Evolutionary conservation across 2,113 vertebrate genomes (phyloP).

Genomic region (Guaruba guarouba): DNA sequence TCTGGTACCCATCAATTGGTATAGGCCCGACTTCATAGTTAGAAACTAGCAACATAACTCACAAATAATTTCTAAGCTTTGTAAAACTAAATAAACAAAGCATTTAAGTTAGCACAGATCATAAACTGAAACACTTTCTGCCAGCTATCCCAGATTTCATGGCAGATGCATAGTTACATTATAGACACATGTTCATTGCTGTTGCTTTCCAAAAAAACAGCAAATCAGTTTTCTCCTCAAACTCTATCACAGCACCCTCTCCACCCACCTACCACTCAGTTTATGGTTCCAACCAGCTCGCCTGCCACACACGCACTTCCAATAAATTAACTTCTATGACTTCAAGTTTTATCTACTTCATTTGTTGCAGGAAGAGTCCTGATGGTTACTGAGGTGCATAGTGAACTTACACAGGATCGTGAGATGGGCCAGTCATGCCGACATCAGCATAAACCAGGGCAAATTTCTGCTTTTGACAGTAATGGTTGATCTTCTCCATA

Average conservation of each 20-base stretch:
- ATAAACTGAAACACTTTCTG: background rate
- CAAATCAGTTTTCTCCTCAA: background rate
- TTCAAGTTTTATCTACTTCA: background rate
- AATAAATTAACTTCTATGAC: background rate
- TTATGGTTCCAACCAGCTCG: background rate
- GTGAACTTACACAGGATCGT: constrained; percentile 60
- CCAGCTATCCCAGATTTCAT: background rate
- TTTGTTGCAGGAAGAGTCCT: background rate
- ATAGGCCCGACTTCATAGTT: background rate
- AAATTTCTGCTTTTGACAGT: background rate
- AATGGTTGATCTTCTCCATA: constrained; percentile 41
- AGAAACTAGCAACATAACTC: background rate
- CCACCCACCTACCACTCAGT: background rate
- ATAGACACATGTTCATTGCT: background rate
- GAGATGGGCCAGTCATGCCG: background rate
- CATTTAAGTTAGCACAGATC: background rate
- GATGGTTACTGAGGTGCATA: background rate
- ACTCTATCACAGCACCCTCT: background rate
- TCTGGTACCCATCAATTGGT: background rate
- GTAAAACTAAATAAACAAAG: background rate
- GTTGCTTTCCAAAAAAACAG: background rate
- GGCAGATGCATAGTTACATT: background rate
- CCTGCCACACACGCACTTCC: background rate
- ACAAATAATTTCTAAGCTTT: background rate
- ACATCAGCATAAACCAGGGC: fast-evolving